Percentiles rank a stretch among this genome's conserved stretches.
phyloP scores from a whole-genome alignment of 2,797 vertebrate genomes.

The Cossypha caffra region DNA sequence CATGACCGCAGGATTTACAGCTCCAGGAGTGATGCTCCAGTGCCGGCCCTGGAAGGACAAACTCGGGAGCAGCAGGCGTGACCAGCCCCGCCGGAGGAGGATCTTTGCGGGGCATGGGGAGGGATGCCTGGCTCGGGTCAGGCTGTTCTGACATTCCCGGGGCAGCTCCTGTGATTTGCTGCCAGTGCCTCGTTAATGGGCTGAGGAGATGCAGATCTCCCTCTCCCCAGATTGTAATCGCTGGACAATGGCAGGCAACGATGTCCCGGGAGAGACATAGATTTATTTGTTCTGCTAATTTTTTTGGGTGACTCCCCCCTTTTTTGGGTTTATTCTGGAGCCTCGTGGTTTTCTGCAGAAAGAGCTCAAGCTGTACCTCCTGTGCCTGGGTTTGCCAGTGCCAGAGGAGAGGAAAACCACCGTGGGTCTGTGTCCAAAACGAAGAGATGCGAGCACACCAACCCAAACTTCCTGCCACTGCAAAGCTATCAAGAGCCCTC shows the following conservation, averaged over 20 bases:
- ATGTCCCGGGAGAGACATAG: not conserved
- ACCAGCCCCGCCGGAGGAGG: fast-evolving
- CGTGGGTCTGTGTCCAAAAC: not conserved
- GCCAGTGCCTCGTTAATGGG: not conserved
- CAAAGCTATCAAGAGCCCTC: not conserved
- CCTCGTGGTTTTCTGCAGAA: not conserved
- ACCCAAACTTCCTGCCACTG: not conserved
- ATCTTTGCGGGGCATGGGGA: not conserved
- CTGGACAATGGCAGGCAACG: fast-evolving
- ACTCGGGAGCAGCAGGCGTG: not conserved
- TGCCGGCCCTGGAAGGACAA: fast-evolving
- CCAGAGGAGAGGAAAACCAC: not conserved
- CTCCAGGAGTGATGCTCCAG: fast-evolving
- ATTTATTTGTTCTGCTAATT: not conserved
- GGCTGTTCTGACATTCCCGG: not conserved
- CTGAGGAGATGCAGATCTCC: not conserved
- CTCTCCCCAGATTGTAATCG: not conserved
- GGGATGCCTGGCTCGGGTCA: not conserved
- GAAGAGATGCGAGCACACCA: not conserved
- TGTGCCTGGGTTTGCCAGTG: not conserved
- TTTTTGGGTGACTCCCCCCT: not conserved
- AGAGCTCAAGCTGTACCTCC: not conserved
- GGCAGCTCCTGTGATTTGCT: not conserved
- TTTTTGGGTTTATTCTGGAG: not conserved
- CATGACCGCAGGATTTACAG: not conserved